Evolutionary conservation across 2,797 vertebrate genomes (phyloP).

Genomic region (Atherinosoma microstoma): DNA sequence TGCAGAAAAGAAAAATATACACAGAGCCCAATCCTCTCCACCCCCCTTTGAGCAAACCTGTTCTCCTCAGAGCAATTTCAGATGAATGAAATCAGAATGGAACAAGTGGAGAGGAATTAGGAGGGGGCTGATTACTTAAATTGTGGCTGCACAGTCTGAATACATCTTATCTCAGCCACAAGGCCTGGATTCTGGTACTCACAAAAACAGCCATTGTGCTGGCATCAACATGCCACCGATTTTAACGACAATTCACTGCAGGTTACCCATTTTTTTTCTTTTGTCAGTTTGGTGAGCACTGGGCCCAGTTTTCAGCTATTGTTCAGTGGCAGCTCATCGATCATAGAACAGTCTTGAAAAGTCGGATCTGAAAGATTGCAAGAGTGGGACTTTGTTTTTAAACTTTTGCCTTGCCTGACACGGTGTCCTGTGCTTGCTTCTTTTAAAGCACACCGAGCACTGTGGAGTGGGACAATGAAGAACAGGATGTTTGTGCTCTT

Average conservation of each 20-base stretch:
- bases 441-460: constrained; percentile 28
- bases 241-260: constrained; percentile 37
- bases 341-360: constrained; percentile 30
- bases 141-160: constrained; percentile 62
- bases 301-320: constrained; percentile 14
- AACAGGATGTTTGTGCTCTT: constrained; percentile 67
- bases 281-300: constrained; percentile 13
- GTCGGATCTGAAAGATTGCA: constrained; percentile 25
- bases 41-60: constrained; percentile 50
- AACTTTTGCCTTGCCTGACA: constrained; percentile 20
- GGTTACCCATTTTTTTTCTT: constrained; percentile 17
- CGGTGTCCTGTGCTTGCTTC: constrained; percentile 9
- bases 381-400: constrained; percentile 7
- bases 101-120: constrained; percentile 67
- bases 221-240: constrained; percentile 9
- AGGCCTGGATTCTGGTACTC: constrained; percentile 26
- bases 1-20: constrained; percentile 40
- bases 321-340: constrained; percentile 31
- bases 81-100: constrained; percentile 74
- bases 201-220: constrained; percentile 54
- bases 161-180: constrained; percentile 62
- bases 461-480: constrained; percentile 48
- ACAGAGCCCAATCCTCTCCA: constrained; percentile 52
- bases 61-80: constrained; percentile 65
- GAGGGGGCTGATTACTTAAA: constrained; percentile 63